Evolutionary conservation across 2,888 invertebrate genomes (phyloP), one percentile per base, ranked within the genome.

Genomic region (Chrysolina americana): DNA sequence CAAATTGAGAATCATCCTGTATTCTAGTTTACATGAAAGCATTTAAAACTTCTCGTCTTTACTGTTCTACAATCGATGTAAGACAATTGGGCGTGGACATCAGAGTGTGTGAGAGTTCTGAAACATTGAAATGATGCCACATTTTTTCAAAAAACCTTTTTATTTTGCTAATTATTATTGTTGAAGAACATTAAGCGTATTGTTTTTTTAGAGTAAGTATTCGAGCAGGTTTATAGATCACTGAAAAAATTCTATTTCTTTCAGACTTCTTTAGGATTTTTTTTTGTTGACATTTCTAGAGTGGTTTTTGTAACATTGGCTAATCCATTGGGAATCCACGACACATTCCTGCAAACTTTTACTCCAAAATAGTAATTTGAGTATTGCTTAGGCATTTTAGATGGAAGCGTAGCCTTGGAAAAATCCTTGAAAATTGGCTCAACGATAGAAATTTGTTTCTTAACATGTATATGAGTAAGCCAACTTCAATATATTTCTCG

Each of bases 61-160:
- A 48, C 17, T 17, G 6, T 8, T 36, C 36, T 36, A 36, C 36
- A 6, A 36, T 0, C 8, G 0, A 28, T 28, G 3, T 48, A 48
- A 17, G 10, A 17, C 48, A n/a, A 17, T 48, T 17, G n/a, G 17
- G 9, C 48, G 17, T 48, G 48, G 48, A 48, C 48, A 56, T 15
- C 21, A 21, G 21, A n/a, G 36, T 59, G 28, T 59, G 28, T 15
- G 59, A 36, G 59, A 59, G 36, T 23, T 36, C 15, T 36, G n/a
- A 28, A 59, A 59, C n/a, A 59, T 36, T 59, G 59, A 59, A 59
- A 59, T 59, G 59, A 59, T 59, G 59, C 59, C 59, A 28, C 10
- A 19, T 50, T 50, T 0, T 17, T 50, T 13, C n/a, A n/a, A 17
- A 17, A 19, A n/a, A 47, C 15, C 13, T 15, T 13, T 47, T 13